These are phyloP conservation scores for Cotesia glomerata DNA, from an alignment of 1,140 invertebrate species.

Conservation along the genomic window DNA sequence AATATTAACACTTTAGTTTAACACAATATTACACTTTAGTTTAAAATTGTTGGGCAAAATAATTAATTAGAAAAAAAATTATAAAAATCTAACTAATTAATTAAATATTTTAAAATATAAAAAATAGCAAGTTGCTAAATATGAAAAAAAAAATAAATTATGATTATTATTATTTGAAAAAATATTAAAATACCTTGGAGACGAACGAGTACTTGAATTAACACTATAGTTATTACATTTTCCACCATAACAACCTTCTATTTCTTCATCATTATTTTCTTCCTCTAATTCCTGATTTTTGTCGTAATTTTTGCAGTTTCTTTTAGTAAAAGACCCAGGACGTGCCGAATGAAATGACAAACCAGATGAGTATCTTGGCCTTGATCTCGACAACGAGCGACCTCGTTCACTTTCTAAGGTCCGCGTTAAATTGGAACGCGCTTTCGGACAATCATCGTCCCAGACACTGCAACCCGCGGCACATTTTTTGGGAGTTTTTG, in stretches of 20 bases:
- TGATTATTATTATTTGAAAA: background rate
- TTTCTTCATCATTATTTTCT: background rate
- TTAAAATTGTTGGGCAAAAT: no score
- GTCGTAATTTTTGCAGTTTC: background rate
- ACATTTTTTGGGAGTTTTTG: background rate
- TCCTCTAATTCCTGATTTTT: background rate
- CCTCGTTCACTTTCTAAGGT: background rate
- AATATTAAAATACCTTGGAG: background rate
- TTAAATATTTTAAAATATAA: background rate
- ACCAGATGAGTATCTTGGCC: background rate
- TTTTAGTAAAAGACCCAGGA: background rate
- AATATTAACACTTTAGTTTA: no score
- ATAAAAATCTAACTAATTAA: no score
- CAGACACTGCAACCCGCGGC: background rate
- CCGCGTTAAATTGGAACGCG: background rate
- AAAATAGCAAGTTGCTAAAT: background rate
- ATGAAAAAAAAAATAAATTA: background rate
- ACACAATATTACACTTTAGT: no score
- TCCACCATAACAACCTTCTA: background rate
- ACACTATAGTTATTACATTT: background rate
- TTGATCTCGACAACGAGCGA: background rate
- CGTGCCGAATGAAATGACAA: conserved; percentile 10
- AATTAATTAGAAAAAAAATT: no score
- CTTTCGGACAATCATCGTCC: background rate
- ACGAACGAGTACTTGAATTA: conserved; percentile 13